These are phyloP conservation scores for Brachypterus glaber DNA, from an alignment of 2,888 invertebrate genomes.

Conservation along the genomic window DNA sequence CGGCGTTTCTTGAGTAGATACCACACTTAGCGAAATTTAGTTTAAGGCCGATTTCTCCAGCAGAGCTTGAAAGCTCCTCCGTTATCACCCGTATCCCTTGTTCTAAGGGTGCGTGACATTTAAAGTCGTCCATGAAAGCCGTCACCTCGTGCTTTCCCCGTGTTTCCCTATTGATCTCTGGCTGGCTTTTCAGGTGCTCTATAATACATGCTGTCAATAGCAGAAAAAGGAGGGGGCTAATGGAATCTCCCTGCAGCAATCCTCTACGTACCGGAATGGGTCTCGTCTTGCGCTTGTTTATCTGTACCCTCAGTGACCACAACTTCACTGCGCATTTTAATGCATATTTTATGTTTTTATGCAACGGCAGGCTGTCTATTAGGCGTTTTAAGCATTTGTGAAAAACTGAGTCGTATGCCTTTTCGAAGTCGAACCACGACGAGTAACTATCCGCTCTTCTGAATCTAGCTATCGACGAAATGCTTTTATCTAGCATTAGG, in stretches of 20 bases:
- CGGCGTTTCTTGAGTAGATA: slow-evolving; percentile 1
- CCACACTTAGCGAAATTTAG: slow-evolving; percentile 12
- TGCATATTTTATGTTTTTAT: slow-evolving; percentile 7
- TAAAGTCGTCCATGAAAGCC: slow-evolving; percentile 13
- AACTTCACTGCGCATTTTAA: slow-evolving; percentile 6
- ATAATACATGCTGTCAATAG: slow-evolving; percentile 17
- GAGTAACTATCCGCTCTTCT: too few species aligned
- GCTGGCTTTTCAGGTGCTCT: slow-evolving; percentile 7
- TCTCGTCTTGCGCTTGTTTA: not conserved
- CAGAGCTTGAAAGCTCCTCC: slow-evolving; percentile 1
- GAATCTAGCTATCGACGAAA: too few species aligned
- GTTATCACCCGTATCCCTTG: slow-evolving; percentile 10
- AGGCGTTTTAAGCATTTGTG: slow-evolving; percentile 15
- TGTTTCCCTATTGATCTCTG: slow-evolving; percentile 2
- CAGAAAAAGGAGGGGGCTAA: slow-evolving; percentile 16
- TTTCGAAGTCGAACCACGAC: too few species aligned
- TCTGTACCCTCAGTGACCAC: slow-evolving; percentile 4
- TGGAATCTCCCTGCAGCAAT: slow-evolving; percentile 15
- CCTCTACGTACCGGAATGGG: slow-evolving; percentile 9
- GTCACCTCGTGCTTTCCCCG: too few species aligned
- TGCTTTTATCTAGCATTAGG: slow-evolving; percentile 19
- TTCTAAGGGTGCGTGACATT: slow-evolving; percentile 6
- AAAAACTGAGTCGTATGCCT: too few species aligned
- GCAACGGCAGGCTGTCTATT: slow-evolving; percentile 13
- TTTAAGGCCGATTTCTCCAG: slow-evolving; percentile 9